Evolutionary conservation across 2,113 vertebrate species (phyloP).

Genomic region (Abramis brama): DNA sequence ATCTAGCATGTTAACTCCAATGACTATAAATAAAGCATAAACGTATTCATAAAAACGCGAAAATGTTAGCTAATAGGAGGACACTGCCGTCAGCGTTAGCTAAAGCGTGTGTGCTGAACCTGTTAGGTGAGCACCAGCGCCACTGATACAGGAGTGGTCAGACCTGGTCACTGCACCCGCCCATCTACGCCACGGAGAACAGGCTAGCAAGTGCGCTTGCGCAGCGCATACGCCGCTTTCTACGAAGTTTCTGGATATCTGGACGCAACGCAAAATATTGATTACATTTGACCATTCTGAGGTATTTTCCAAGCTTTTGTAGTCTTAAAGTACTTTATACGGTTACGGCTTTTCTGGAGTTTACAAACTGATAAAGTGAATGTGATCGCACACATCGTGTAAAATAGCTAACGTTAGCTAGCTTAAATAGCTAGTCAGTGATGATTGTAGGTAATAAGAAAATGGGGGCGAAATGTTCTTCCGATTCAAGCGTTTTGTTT

Average conservation of each 20-base stretch:
- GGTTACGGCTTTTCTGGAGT: not conserved
- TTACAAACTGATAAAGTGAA: conserved; percentile 27
- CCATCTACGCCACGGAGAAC: conserved; percentile 26
- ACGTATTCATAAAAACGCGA: not conserved
- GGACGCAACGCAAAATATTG: conserved; percentile 28
- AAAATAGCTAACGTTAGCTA: conserved; percentile 31
- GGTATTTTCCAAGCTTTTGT: conserved; percentile 2
- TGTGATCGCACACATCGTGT: not conserved
- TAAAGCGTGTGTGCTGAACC: not conserved
- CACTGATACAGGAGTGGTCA: conserved; percentile 8
- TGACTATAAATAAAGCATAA: not conserved
- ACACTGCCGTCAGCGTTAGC: not conserved
- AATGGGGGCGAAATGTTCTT: conserved; percentile 8
- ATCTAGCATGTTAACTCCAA: not conserved
- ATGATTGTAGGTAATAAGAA: not conserved
- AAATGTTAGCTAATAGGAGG: not conserved
- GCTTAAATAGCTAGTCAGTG: conserved; percentile 21
- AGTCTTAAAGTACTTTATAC: conserved; percentile 1
- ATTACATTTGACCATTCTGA: not conserved
- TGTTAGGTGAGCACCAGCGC: conserved; percentile 42
- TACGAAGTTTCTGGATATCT: conserved; percentile 60
- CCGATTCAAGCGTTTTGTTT: conserved; percentile 15
- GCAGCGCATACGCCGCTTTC: conserved; percentile 41
- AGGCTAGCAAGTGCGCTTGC: conserved; percentile 40
- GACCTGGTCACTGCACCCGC: conserved; percentile 26